These are phyloP conservation scores for Tapirus terrestris DNA, from an alignment of 2,113 vertebrate genomes.

Conservation along the genomic window DNA sequence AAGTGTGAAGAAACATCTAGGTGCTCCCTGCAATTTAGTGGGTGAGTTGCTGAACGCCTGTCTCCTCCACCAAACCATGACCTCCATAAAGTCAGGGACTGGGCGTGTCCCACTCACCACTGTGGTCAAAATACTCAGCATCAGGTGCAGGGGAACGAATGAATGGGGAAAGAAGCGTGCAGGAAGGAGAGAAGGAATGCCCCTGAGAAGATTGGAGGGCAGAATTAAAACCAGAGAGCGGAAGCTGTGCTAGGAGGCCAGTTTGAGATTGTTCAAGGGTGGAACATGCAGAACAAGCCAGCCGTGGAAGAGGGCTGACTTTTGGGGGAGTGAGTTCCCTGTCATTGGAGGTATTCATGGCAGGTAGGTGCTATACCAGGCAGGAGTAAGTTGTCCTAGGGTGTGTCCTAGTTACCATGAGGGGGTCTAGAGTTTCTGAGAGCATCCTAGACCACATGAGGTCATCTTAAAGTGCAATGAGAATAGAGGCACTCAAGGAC, in stretches of 20 bases:
- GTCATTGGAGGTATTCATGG: neutral
- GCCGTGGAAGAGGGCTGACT: accelerated
- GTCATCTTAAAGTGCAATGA: neutral
- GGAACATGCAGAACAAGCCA: too few relatives aligned
- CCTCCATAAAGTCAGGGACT: neutral
- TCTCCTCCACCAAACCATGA: neutral
- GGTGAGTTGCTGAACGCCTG: neutral
- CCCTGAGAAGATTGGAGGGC: accelerated
- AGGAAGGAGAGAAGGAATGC: neutral
- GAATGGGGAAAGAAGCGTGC: neutral
- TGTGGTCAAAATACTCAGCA: neutral
- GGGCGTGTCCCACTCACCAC: too few relatives aligned
- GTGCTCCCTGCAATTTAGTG: too few relatives aligned
- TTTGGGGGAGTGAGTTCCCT: neutral
- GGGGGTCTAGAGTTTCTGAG: neutral
- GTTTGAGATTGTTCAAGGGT: neutral
- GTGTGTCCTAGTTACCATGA: accelerated
- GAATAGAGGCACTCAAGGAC: neutral
- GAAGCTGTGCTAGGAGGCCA: too few relatives aligned
- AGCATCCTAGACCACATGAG: neutral
- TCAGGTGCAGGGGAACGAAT: neutral
- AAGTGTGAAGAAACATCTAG: too few relatives aligned
- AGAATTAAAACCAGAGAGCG: neutral
- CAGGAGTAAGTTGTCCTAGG: neutral
- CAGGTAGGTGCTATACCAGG: neutral